phyloP scores from a whole-genome alignment of 2,113 vertebrate species.

The Cisticola juncidis region DNA sequence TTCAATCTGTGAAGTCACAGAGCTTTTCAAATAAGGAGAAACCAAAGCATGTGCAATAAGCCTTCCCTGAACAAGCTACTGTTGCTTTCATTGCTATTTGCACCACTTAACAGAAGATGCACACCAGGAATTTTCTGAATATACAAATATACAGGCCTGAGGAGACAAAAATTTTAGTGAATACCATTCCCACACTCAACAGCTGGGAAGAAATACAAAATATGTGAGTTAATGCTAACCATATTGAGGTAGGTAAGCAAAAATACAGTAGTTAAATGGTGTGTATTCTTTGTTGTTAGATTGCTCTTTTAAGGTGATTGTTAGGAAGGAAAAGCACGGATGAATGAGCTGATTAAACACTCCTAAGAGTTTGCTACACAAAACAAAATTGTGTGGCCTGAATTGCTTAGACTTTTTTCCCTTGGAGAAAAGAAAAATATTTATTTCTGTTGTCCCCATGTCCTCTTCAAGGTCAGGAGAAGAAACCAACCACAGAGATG shows the following conservation, averaged over 20 bases:
- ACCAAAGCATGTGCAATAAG: neutral
- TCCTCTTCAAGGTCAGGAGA: neutral
- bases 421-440: neutral
- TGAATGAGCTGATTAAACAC: conserved; percentile 52
- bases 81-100: conserved; percentile 44
- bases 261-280: neutral
- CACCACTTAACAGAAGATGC: conserved; percentile 33
- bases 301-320: neutral
- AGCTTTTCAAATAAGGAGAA: conserved; percentile 16
- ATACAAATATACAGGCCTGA: conserved; percentile 12
- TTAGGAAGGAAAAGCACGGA: conserved; percentile 22
- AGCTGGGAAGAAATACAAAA: neutral
- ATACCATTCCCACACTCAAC: neutral
- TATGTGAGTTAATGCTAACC: neutral
- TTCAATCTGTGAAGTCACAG: neutral
- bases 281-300: neutral
- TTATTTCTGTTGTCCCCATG: neutral
- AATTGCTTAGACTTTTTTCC: neutral
- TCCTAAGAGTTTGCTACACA: neutral
- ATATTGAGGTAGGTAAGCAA: neutral
- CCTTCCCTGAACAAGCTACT: conserved; percentile 11
- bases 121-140: conserved; percentile 48
- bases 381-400: conserved; percentile 17
- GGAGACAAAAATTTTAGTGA: neutral
- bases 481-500: neutral